Conservation (phyloP, 2,797 vertebrate genomes). For the Sorex maritimensis region DNA sequence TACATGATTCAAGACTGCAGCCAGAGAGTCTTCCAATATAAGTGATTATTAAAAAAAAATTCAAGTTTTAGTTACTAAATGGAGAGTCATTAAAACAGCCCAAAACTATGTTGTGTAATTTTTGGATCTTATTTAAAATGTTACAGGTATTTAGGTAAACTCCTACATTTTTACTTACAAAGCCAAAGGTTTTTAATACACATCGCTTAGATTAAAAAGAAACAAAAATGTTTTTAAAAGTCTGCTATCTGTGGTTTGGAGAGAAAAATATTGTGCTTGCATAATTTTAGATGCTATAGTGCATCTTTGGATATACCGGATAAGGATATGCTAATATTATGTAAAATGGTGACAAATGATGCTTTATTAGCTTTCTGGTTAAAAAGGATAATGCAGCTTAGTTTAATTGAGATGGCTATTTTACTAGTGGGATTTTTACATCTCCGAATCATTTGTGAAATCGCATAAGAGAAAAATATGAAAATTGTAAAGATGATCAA, state of each 20-base stretch:
- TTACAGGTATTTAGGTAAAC: background rate
- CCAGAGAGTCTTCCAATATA: background rate
- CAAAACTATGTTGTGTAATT: background rate
- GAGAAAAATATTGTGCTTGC: constrained; percentile 34
- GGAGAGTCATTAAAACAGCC: background rate
- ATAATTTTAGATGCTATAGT: background rate
- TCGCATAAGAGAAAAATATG: constrained; percentile 58
- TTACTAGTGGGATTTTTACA: constrained; percentile 35
- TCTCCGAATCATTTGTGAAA: constrained; percentile 49
- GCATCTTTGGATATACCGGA: constrained; percentile 5
- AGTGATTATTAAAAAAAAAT: constrained; percentile 20
- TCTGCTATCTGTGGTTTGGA: background rate
- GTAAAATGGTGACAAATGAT: constrained; percentile 36
- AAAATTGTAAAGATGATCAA: constrained; percentile 48
- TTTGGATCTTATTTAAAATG: background rate
- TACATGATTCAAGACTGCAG: background rate
- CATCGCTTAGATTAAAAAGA: background rate
- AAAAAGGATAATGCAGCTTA: constrained; percentile 13
- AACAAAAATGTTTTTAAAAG: constrained; percentile 20
- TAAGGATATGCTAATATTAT: background rate
- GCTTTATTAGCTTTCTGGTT: constrained; percentile 28
- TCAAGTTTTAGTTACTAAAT: constrained; percentile 12
- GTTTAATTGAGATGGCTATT: constrained; percentile 45
- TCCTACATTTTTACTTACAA: background rate
- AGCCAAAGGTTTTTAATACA: background rate